Base-by-base conservation (phyloP, 1,140 invertebrate species). In the Campoletis sonorensis region DNA sequence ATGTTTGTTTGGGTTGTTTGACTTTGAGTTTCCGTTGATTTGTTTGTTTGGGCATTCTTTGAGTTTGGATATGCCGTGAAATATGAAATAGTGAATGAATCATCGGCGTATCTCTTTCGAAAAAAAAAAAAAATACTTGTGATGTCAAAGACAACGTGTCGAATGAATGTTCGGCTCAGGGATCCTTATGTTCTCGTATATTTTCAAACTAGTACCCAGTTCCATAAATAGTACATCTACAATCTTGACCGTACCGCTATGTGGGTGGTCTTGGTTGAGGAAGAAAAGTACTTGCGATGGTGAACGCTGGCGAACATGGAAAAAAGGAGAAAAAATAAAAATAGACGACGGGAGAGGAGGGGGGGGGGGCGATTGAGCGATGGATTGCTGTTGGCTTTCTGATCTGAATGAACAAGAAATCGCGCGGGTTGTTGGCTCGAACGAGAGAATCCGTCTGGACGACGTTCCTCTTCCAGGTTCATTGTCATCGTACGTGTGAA, bases 401-500 rank as follows among this genome's bases (percentile, higher is more conserved):
- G 80, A 75, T 83, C 26, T 45, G 87, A 84, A 88, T 87, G 86
- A 85, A 83, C 86, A 86, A 84, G 84, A 85, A 85, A 88, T 88
- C 87, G 86, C 88, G 87, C 88, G 87, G 75, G 83, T 81, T 79
- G 82, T 80, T 85, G 85, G 87, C 84, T 73, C 82, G 51, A 80
- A 72, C 83, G 79, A 49, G 58, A 71, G 79, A 81, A 83, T 85
- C 85, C 85, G 85, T 86, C 84, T 73, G 1, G 71, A 73, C 37
- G 75, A 83, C 81, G 83, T n/a, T 85, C 84, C 83, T 83, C 84
- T 84, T 86, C 85, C 87, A 88, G 84, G 87, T 88, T 89, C 87
- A 89, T 88, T 88, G 87, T 89, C 87, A 86, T 82, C 61, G 61
- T 10, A 86, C 86, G 84, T 86, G 85, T 86, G 85, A 87, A 84